phyloP scores from a whole-genome alignment of 2,797 vertebrate species.

The Enteromius thamalakanensis region DNA sequence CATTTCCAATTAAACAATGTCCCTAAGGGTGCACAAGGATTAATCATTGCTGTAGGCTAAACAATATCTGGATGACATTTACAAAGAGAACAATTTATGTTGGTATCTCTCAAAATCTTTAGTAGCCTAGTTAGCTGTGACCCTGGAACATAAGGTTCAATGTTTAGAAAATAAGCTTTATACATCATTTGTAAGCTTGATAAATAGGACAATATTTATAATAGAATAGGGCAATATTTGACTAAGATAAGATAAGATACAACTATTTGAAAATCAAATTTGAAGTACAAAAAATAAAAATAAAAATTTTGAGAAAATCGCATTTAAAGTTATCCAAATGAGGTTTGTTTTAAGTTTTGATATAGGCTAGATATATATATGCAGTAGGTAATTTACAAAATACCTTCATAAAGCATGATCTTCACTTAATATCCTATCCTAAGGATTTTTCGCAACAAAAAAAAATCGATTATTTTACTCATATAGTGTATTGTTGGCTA shows the following conservation, averaged over 20 bases:
- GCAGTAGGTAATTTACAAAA: neutral
- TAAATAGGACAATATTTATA: too few relatives aligned
- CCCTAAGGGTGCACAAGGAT: neutral
- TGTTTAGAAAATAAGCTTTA: too few relatives aligned
- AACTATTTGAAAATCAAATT: too few relatives aligned
- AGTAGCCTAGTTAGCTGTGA: neutral
- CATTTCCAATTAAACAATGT: neutral
- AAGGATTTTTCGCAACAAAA: neutral
- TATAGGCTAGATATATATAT: neutral
- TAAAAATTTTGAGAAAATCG: neutral
- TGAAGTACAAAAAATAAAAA: neutral
- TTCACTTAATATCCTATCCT: neutral
- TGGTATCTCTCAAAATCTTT: neutral
- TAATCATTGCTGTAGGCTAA: neutral
- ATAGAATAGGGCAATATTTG: too few relatives aligned
- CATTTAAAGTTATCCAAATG: neutral
- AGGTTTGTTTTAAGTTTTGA: neutral
- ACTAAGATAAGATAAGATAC: too few relatives aligned
- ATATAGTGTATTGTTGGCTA: neutral
- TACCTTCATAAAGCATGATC: neutral
- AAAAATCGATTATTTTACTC: too few relatives aligned
- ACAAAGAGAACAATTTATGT: neutral
- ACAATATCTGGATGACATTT: neutral
- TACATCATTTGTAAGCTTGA: neutral
- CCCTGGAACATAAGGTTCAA: too few relatives aligned